A percentile compares a stretch with the other conserved stretches of the same genome.
Evolutionary conservation across 2,888 invertebrate species (phyloP).

Genomic region (Mongoloraphidia duomilia): DNA sequence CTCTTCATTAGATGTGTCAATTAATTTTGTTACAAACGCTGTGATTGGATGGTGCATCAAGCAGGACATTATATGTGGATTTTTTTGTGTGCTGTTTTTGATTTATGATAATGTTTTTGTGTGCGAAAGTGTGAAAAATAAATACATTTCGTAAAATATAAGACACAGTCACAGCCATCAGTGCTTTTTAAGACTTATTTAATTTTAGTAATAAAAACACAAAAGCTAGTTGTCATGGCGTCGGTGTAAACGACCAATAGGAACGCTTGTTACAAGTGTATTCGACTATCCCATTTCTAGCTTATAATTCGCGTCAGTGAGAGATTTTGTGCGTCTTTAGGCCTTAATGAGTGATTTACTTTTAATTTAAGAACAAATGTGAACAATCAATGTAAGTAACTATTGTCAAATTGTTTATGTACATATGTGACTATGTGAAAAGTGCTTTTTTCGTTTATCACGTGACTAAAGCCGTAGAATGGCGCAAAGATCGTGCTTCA

Average conservation of each 20-base stretch:
- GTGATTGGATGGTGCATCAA: too few species aligned
- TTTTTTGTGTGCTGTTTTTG: too few species aligned
- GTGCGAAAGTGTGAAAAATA: too few species aligned
- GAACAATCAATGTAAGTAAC: constrained; percentile 8
- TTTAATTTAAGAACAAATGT: constrained; percentile 8
- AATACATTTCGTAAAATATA: too few species aligned
- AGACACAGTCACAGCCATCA: too few species aligned
- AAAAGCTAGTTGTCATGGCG: constrained; percentile 46
- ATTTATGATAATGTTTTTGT: too few species aligned
- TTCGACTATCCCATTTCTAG: constrained; percentile 51
- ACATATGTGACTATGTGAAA: constrained; percentile 19
- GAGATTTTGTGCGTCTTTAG: constrained; percentile 47
- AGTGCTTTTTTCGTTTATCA: constrained; percentile 35
- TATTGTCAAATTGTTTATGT: constrained; percentile 6
- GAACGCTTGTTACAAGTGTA: constrained; percentile 47
- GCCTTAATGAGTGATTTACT: constrained; percentile 34
- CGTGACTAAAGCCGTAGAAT: constrained; percentile 42
- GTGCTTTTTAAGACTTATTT: too few species aligned
- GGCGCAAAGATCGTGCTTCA: constrained; percentile 43
- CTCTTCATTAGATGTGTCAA: too few species aligned
- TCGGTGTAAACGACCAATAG: constrained; percentile 52
- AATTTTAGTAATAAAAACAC: too few species aligned
- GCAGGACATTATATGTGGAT: too few species aligned
- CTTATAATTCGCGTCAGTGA: constrained; percentile 53
- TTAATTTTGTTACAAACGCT: too few species aligned